Base-by-base conservation (phyloP, 2,888 invertebrate species). In the Eupithecia dodoneata region DNA sequence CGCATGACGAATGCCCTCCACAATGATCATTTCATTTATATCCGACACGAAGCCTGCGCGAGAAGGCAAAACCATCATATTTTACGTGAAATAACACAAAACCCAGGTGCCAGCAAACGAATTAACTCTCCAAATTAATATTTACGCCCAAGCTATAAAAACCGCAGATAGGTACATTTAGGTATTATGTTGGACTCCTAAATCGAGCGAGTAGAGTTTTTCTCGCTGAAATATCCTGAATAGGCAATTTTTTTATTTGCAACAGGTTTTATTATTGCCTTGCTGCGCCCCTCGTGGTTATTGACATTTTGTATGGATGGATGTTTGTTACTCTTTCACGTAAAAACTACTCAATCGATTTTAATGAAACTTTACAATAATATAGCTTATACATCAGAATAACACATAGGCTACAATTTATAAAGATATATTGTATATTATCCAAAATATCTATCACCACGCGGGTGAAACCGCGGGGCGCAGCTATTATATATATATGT, bases 51-150 rank as follows among this genome's bases (percentile, higher is more conserved):
- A 2, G 13, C 41, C 41, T 66, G 13, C 66, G 66, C 44, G 15
- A 7, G 12, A 15, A n/a, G 6, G 30, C 18, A 30, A 12, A 63
- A 10, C 9, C 4, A 63, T 66, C 15, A 66, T 66, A 44, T 42
- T 66, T 42, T 66, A 44, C 66, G 10, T 67, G 6, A 44, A 67
- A 67, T 42, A 66, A 41, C 15, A 7, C 15, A 12, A 44, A 67
- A 44, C 15, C 66, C 66, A 44, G 66, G 66, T 67, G 66, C 66
- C 66, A 41, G 66, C 42, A 41, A 66, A 41, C 66, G 6, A 67
- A 67, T 44, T 3, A 67, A 67, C 9, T 44, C 15, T 42, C 44
- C 42, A 42, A 67, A 42, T 67, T 67, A 44, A 15, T 42, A 42
- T 66, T 67, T 7, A 44, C 66, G 44, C 66, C 3, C 7, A 15